Base-by-base conservation (phyloP, 2,113 vertebrate species). In the Caracal caracal region DNA sequence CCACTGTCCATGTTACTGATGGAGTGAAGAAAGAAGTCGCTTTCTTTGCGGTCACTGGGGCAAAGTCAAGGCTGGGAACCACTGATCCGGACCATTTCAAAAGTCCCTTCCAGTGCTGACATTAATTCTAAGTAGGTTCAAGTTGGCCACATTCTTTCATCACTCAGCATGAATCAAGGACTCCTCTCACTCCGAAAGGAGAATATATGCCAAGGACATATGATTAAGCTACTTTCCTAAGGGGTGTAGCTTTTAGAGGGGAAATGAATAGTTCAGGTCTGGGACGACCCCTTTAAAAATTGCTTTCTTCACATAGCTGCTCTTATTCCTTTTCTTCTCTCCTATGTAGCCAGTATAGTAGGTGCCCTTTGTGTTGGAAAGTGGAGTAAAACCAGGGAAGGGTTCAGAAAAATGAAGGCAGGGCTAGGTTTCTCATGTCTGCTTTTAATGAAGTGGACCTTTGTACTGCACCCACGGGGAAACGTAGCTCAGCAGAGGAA, bases 381-480 rank as follows among this genome's bases (percentile, higher is more conserved):
- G 28, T 6, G 19, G 16, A 63, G 11, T 56, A 22, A 35, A 81
- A 24, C 11, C 11, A 28, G 40, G 6, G 61, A 51, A 59, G 6
- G 1, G 10, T 56, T 3, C 15, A 66, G 73, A 75, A 30, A 89
- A 92, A 53, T 13, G 10, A 83, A 90, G 66, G 19, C 17, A 35
- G 16, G 6, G n/a, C 17, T 85, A 65, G 3, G 1, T 2, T 92
- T 92, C 35, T 65, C n/a, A 10, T 17, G n/a, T 56, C 28, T 94
- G 40, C 37, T 51, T 24, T 82, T 40, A 75, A 87, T 30, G 19
- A 87, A 37, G 61, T 47, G 22, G 22, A 24, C 2, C 5, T 40
- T 20, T 56, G 5, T 12, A 9, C 12, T 8, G 6, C 1, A 16
- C 0, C 5, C 33, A 10, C 16, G 3, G 24, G 37, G 16, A 78